phyloP scores from a whole-genome alignment of 92 coral and sea anemone genomes.

The Siderastrea radians region DNA sequence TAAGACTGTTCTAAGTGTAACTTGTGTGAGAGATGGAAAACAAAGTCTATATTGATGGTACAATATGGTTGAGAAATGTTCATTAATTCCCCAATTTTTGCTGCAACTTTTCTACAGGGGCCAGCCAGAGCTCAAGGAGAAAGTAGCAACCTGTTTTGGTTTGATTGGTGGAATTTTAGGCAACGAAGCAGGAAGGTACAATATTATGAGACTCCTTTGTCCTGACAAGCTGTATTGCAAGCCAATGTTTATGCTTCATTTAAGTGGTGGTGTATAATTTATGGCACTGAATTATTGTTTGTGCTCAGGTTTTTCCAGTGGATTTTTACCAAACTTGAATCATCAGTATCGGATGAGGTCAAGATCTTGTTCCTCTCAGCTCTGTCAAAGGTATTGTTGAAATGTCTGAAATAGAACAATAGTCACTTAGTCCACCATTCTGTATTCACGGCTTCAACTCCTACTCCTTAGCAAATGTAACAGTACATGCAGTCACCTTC shows the following conservation, averaged over 20 bases:
- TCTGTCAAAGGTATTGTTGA: conserved; percentile 80
- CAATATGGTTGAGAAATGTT: no score
- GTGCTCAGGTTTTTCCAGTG: conserved; percentile 86
- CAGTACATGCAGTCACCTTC: neutral
- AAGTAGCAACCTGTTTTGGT: conserved; percentile 85
- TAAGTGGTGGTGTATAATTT: neutral
- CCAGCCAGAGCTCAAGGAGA: conserved; percentile 87
- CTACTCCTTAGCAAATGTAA: no score
- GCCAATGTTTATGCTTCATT: no score
- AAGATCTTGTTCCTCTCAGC: conserved; percentile 83
- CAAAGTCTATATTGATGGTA: no score
- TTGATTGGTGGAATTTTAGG: conserved; percentile 88
- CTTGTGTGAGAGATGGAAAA: neutral
- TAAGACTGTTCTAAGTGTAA: no score
- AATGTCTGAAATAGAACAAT: no score
- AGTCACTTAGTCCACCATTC: neutral
- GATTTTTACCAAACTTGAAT: conserved; percentile 87
- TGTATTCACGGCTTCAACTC: neutral
- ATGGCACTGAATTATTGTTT: neutral
- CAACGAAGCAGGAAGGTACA: conserved; percentile 89
- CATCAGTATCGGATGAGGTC: conserved; percentile 91
- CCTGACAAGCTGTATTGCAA: no score
- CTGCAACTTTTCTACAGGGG: conserved; percentile 59
- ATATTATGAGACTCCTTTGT: no score
- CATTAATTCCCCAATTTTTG: neutral